Conservation (phyloP, 2,113 vertebrate species). For the Bufo bufo region DNA sequence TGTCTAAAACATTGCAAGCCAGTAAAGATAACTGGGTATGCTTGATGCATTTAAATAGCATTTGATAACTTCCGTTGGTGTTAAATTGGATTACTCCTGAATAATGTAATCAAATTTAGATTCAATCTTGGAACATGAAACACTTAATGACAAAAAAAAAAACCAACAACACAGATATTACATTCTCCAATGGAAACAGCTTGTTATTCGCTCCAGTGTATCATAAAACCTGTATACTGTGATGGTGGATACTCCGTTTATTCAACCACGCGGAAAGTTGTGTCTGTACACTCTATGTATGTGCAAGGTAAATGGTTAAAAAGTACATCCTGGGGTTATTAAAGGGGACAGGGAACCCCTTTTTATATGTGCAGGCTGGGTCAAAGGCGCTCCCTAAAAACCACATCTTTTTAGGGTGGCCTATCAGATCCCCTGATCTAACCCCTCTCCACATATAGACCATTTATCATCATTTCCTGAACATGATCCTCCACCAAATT, state of each 20-base stretch:
- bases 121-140: slow-evolving; percentile 48
- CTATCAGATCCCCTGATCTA: too few relatives aligned
- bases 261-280: neutral
- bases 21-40: slow-evolving; percentile 36
- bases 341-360: too few relatives aligned
- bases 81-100: slow-evolving; percentile 54
- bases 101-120: slow-evolving; percentile 57
- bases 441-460: too few relatives aligned
- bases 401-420: too few relatives aligned
- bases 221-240: slow-evolving; percentile 9
- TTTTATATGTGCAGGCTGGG: too few relatives aligned
- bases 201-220: slow-evolving; percentile 17
- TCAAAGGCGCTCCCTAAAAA: too few relatives aligned
- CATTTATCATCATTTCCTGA: too few relatives aligned
- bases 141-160: slow-evolving; percentile 37
- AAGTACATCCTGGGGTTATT: neutral
- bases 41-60: slow-evolving; percentile 58
- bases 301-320: neutral
- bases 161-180: slow-evolving; percentile 23
- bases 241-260: slow-evolving; percentile 9
- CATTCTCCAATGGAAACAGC: slow-evolving; percentile 31
- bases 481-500: too few relatives aligned
- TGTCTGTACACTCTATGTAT: neutral
- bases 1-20: slow-evolving; percentile 37
- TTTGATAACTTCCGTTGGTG: slow-evolving; percentile 47